Conservation (phyloP, 2,113 vertebrate genomes). For the Microcebus ravelobensis region DNA sequence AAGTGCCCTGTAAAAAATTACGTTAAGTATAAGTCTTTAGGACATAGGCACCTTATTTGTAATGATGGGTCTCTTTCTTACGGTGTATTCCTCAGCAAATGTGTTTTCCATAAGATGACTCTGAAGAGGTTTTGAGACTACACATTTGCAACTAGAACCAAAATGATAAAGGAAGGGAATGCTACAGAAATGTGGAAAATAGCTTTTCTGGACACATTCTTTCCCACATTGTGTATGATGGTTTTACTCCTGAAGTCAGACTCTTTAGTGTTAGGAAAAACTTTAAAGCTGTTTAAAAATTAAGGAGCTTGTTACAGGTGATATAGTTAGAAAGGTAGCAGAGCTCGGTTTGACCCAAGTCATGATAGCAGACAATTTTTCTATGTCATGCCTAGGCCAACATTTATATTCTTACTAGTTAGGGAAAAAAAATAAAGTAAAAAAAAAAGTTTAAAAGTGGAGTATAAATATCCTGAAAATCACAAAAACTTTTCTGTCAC, state of each 20-base stretch:
- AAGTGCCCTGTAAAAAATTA: not conserved
- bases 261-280: not conserved
- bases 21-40: not conserved
- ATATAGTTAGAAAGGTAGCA: conserved; percentile 19
- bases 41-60: not conserved
- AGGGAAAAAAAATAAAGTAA: not conserved
- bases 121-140: not conserved
- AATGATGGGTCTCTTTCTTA: not conserved
- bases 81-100: not conserved
- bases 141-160: not conserved
- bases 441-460: not conserved
- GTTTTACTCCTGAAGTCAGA: conserved; percentile 6
- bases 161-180: not conserved
- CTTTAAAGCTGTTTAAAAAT: not conserved
- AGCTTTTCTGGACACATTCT: not conserved
- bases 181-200: not conserved
- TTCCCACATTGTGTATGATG: not conserved
- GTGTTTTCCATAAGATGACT: not conserved
- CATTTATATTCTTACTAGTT: not conserved
- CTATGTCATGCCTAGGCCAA: not conserved
- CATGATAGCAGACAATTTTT: not conserved
- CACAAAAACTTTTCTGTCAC: not conserved
- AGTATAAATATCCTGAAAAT: not conserved
- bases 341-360: not conserved
- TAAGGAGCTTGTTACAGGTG: not conserved